Base-by-base conservation (phyloP, 2,113 vertebrate genomes). In the Malaclemys terrapin region DNA sequence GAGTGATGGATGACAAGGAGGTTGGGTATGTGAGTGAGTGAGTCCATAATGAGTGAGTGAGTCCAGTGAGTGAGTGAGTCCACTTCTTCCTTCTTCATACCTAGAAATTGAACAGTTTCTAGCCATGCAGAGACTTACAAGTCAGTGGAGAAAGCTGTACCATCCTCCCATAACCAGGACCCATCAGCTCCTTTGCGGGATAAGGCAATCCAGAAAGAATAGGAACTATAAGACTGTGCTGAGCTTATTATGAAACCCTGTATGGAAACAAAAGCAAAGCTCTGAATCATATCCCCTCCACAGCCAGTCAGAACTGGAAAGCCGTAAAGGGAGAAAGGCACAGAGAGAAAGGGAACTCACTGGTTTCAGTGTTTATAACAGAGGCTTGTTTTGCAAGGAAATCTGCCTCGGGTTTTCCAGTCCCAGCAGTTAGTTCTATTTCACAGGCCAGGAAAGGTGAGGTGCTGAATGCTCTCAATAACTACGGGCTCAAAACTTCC, bases 131-230 rank as follows among this genome's bases (percentile, higher is more conserved):
- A 2, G 2, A 97, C 98, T 98, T 96, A 98, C 97, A 98, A 62
- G 24, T 87, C 83, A n/a, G 82, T 38, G 31, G 2, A 92, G 93
- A 97, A 87, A 80, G 94, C 45, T 54, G 97, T 96, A 12, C 96
- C 94, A 2, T 97, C 97, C 13, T 97, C 96, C 97, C 98, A 98
- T 16, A 95, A 49, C 97, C 98, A 98, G 0, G 89, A 24, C 4
- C 45, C 1, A 4, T 20, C 65, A 8, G 95, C 17, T 57, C 87
- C 89, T 0, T 79, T 93, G 45, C 5, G 52, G 69, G 83, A 92
- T 78, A 98, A 31, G 2, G 97, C 98, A 1, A 82, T 94, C 97
- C 97, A 98, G 91, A 98, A 98, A 1, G 96, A 93, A 6, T 53
- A 49, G 24, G 76, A 90, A n/a, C 69, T 62, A 45, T 22, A 90